Evolutionary conservation across 1,140 invertebrate species (phyloP).

Genomic region (Sycophila sp.): DNA sequence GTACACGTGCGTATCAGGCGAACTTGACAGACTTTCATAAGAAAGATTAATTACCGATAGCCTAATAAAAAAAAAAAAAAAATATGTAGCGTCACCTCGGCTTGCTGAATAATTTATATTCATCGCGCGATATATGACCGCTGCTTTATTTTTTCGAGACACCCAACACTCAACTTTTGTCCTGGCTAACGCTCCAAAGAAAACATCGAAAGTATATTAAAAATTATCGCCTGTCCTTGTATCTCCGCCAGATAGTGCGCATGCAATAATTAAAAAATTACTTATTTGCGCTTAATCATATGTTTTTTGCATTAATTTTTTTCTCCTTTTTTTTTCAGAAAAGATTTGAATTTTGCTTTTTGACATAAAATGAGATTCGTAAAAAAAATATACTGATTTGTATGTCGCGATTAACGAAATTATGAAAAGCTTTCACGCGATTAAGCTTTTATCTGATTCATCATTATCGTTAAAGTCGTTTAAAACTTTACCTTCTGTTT

Average conservation of each 20-base stretch:
- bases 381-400: too few species aligned
- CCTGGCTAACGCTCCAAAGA: neutral
- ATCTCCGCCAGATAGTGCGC: too few species aligned
- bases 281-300: too few species aligned
- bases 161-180: too few species aligned
- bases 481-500: neutral
- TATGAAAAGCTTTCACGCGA: too few species aligned
- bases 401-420: too few species aligned
- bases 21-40: conserved; percentile 18
- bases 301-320: too few species aligned
- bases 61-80: conserved; percentile 1
- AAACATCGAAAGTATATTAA: conserved; percentile 11
- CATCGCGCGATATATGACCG: neutral
- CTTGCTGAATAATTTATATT: conserved; percentile 25
- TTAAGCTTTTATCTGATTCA: neutral
- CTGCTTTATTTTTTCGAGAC: neutral
- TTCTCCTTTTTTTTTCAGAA: too few species aligned
- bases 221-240: too few species aligned
- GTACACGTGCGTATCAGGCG: neutral
- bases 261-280: too few species aligned
- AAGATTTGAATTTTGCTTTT: too few species aligned
- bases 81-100: neutral
- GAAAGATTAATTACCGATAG: conserved; percentile 10
- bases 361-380: too few species aligned
- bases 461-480: neutral